Evolutionary conservation across 2,888 invertebrate species (phyloP).

Genomic region (Physocephala rufipes): DNA sequence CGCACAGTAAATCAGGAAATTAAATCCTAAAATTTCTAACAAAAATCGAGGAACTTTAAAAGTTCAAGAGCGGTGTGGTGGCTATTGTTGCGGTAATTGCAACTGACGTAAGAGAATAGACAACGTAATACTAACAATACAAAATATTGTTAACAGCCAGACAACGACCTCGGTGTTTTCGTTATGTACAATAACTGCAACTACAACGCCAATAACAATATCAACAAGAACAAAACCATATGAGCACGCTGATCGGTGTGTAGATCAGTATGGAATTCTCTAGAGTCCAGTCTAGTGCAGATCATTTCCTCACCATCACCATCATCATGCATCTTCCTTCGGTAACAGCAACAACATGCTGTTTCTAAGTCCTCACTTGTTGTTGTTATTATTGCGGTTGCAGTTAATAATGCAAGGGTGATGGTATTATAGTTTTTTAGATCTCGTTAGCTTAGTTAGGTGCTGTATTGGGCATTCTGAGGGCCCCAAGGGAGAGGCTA

Average conservation of each 20-base stretch:
- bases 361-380: too few species aligned
- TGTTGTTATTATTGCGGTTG: too few species aligned
- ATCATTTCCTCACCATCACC: constrained; percentile 26
- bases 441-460: too few species aligned
- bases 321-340: neutral
- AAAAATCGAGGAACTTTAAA: neutral
- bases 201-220: constrained; percentile 11
- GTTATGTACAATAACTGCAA: constrained; percentile 11
- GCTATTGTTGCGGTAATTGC: neutral
- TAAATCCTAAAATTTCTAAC: neutral
- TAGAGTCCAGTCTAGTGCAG: neutral
- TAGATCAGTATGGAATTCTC: constrained; percentile 11
- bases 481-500: too few species aligned
- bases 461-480: too few species aligned
- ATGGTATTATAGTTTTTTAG: too few species aligned
- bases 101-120: too few species aligned
- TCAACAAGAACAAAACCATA: neutral
- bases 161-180: constrained; percentile 15
- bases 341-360: too few species aligned
- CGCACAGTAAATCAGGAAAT: neutral
- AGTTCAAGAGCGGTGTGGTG: neutral
- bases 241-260: constrained; percentile 21
- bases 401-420: too few species aligned
- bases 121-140: constrained; percentile 20
- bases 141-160: constrained; percentile 32